Base-by-base conservation (phyloP, 2,113 vertebrate species). In the Saccopteryx bilineata region DNA sequence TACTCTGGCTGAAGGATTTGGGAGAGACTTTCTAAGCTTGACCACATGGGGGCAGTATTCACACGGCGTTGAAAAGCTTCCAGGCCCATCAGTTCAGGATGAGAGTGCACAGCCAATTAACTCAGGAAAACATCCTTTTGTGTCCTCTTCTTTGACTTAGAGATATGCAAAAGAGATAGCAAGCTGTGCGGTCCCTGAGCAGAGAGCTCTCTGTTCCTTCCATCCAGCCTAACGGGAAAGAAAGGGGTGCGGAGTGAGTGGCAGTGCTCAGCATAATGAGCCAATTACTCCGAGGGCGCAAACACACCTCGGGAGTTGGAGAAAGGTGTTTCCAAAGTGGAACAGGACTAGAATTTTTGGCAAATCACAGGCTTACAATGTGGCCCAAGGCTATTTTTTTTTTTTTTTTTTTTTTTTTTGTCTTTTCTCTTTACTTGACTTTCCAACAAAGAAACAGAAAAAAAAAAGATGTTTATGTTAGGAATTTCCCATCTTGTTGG, bases 1-100 rank as follows among this genome's bases (percentile, higher is more conserved):
- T 46, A 21, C 82, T 24, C 24, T 1, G 7, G 9, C 26, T 15
- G 31, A 46, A 56, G n/a, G 12, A 63, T 83, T 94, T 91, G 50
- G 19, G 31, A 75, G 17, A 13, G 79, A 97, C 85, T 86, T 96
- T 98, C 15, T 2, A 23, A 10, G 4, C 93, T 76, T 18, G 1
- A 60, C 96, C 98, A 98, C 98, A 79, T 87, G 98, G 93, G 90
- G 60, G 98, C 98, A 97, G 61, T 97, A 94, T 98, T 96, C 96
- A 93, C 92, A 98, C 95, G 39, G 68, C 87, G 97, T 95, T 96
- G 82, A 87, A 82, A 84, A 68, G 2, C 86, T 69, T 54, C 19
- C 5, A 3, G 75, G 6, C 0, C 24, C 83, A 60, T 65, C 74
- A 28, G n/a, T 15, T 50, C 46, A 39, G 9, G 33, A 7, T 11